Percentiles rank a stretch among this genome's conserved stretches.
These are phyloP conservation scores for Corbicula japonica DNA, from an alignment of 2,888 invertebrate species.

Conservation along the genomic window DNA sequence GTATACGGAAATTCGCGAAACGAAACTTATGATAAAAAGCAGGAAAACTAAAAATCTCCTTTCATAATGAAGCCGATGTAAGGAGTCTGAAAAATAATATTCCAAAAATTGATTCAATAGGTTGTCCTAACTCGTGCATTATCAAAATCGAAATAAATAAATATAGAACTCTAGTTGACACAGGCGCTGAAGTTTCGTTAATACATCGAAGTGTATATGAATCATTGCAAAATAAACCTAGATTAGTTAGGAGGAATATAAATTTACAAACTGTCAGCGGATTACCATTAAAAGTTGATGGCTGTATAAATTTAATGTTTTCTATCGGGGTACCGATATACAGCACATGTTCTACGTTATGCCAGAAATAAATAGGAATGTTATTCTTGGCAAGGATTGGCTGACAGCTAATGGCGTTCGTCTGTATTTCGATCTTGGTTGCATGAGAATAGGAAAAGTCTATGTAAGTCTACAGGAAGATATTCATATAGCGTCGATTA, in stretches of 20 bases:
- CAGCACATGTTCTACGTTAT: conserved; percentile 35
- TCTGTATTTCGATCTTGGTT: conserved; percentile 42
- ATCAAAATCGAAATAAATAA: conserved; percentile 22
- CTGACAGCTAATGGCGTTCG: conserved; percentile 24
- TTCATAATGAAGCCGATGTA: conserved; percentile 19
- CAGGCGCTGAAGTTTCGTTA: conserved; percentile 35
- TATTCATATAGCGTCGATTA: conserved; percentile 49
- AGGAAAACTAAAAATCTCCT: conserved; percentile 34
- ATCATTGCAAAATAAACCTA: conserved; percentile 25
- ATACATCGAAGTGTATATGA: conserved; percentile 47
- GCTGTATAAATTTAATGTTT: conserved; percentile 27
- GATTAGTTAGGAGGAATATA: conserved; percentile 9
- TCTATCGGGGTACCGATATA: conserved; percentile 33
- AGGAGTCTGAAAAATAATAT: conserved; percentile 14
- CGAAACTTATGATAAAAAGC: too few species aligned
- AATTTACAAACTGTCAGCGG: conserved; percentile 33
- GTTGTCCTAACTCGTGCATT: conserved; percentile 43
- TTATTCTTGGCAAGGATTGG: conserved; percentile 34
- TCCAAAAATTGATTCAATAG: conserved; percentile 15
- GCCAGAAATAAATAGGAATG: conserved; percentile 35
- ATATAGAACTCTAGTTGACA: conserved; percentile 43
- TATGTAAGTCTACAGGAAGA: conserved; percentile 53
- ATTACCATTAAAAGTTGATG: conserved; percentile 12
- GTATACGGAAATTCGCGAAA: too few species aligned
- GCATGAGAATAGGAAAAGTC: conserved; percentile 26